Evolutionary conservation across 2,888 invertebrate species (phyloP).

Genomic region (Amiota minor): DNA sequence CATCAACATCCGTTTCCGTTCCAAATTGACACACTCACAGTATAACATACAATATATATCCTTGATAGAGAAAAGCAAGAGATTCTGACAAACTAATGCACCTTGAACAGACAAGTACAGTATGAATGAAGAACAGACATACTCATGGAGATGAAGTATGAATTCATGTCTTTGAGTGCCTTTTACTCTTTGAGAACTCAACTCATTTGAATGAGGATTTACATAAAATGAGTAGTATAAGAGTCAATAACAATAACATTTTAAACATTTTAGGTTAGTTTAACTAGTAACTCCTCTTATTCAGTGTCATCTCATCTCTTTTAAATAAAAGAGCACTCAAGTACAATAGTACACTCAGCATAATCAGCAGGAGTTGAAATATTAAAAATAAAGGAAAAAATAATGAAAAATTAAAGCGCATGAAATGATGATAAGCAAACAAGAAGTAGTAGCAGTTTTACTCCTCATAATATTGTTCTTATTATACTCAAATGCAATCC

Average conservation of each 20-base stretch:
- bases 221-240: no score
- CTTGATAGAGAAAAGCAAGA: no score
- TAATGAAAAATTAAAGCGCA: neutral
- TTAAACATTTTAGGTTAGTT: neutral
- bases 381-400: conserved; percentile 1
- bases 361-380: conserved; percentile 6
- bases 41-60: no score
- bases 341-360: neutral
- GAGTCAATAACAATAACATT: conserved; percentile 1
- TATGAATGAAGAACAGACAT: no score
- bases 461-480: neutral
- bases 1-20: conserved; percentile 32
- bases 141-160: no score
- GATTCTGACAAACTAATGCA: no score
- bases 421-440: neutral
- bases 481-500: conserved; percentile 31
- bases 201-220: no score
- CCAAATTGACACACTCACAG: conserved; percentile 7
- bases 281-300: no score
- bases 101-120: no score
- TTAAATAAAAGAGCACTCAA: neutral
- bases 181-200: neutral
- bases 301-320: no score
- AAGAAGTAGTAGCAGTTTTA: neutral
- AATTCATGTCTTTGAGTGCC: neutral